Base-by-base conservation (phyloP, 2,888 invertebrate genomes). In the Ophraella communa region DNA sequence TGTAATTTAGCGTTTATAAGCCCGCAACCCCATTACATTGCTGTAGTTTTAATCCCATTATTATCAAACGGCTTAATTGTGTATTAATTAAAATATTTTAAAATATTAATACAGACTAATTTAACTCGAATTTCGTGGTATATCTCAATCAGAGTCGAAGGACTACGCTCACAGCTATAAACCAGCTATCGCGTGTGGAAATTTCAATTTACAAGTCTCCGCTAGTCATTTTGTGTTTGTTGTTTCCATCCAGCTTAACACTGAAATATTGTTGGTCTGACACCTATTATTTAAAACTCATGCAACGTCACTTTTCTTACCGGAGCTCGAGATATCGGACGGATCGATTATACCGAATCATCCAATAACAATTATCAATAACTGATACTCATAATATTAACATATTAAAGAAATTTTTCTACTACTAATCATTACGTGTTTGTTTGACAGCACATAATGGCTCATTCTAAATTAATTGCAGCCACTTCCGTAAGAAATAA, bases 151-250 rank as follows among this genome's bases (percentile, higher is more conserved):
- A 60, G 24, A 56, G 44, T 18, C 35, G 33, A 11, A 33, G 47
- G 33, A 33, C 42, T 35, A 17, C 47, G 52, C 23, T 60, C 60
- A 21, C 5, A 30, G 52, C 52, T 18, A 30, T 60, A 60, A 60
- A 60, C 14, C 52, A 44, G 44, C 24, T 44, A 76, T 77, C 75
- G 77, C 76, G 77, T 77, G 77, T 71, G 65, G 73, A 74, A 72
- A 73, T 76, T 77, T 77, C 77, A 77, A 77, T 77, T 77, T 71
- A 62, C 69, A 60, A 51, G 61, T 71, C 70, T 67, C 69, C 61
- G 67, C 68, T 71, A 73, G 74, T 77, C 77, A 74, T 78, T 77
- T 77, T 77, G 76, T 76, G 76, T 77, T 77, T 76, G 76, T 64
- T 47, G 76, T 76, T 76, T 77, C 74, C 76, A 76, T 76, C 74